phyloP scores from a whole-genome alignment of 2,888 invertebrate species.

The Exocentrus adspersus region DNA sequence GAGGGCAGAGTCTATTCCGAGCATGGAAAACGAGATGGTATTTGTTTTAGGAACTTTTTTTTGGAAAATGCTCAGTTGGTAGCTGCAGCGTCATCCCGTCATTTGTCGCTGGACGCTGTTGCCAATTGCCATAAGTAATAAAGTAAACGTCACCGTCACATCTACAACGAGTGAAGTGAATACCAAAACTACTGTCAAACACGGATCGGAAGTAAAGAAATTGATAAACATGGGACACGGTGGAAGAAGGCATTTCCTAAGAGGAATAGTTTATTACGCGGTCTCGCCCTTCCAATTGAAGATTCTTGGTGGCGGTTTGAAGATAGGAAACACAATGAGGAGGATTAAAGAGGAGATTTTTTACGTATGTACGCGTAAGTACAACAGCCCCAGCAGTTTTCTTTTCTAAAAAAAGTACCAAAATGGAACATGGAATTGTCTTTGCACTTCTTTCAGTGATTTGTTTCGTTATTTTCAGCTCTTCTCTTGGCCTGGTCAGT shows the following conservation, averaged over 20 bases:
- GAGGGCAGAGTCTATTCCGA: too few species aligned
- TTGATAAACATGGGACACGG: conserved; percentile 18
- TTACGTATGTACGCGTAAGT: conserved; percentile 36
- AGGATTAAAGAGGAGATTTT: conserved; percentile 23
- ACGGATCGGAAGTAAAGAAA: too few species aligned
- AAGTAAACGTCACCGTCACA: not conserved
- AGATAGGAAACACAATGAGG: conserved; percentile 6
- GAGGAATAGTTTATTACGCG: conserved; percentile 28
- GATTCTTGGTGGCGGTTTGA: not conserved
- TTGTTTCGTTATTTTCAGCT: too few species aligned
- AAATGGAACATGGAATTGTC: too few species aligned
- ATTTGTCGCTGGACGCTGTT: not conserved
- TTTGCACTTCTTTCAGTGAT: too few species aligned
- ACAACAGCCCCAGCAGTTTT: not conserved
- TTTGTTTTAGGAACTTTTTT: too few species aligned
- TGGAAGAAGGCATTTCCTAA: conserved; percentile 17
- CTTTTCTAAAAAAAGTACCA: too few species aligned
- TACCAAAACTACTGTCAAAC: too few species aligned
- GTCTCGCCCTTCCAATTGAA: conserved; percentile 34
- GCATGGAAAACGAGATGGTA: too few species aligned
- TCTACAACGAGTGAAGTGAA: too few species aligned
- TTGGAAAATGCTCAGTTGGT: not conserved
- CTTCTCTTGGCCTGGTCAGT: not conserved
- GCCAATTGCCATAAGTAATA: too few species aligned
- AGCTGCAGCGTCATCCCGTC: not conserved